Conservation (phyloP, 2,888 invertebrate genomes). For the Phragmatobia fuliginosa region DNA sequence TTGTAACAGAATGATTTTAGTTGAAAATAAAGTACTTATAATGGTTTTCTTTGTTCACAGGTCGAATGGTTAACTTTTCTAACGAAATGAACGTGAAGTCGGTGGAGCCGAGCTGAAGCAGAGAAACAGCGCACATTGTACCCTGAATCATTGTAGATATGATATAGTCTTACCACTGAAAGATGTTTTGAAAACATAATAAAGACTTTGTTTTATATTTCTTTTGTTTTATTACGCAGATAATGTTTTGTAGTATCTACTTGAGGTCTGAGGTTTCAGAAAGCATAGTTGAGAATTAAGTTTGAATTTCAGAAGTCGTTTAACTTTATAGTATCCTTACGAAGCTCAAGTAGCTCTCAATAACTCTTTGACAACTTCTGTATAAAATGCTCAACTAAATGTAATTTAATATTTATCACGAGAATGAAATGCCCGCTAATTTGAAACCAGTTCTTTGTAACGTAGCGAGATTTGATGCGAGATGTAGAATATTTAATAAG, state of each 20-base stretch:
- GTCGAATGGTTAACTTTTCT: slow-evolving; percentile 54
- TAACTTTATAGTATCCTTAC: neutral
- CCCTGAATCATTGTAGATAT: neutral
- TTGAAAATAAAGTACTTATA: slow-evolving; percentile 39
- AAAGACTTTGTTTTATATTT: neutral
- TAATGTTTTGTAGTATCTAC: neutral
- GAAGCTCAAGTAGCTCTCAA: neutral
- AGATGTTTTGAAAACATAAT: neutral
- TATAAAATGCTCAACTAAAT: neutral
- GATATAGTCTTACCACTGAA: neutral
- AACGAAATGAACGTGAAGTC: slow-evolving; percentile 51
- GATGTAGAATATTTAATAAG: neutral
- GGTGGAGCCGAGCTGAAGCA: slow-evolving; percentile 33
- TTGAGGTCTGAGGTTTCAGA: no score
- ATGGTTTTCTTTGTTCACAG: slow-evolving; percentile 62
- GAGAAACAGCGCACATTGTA: slow-evolving; percentile 23
- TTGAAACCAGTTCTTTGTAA: neutral
- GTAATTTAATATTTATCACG: neutral
- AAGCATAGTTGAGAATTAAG: neutral
- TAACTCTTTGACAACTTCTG: neutral
- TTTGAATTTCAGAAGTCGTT: neutral
- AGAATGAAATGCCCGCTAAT: neutral
- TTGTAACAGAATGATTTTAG: neutral
- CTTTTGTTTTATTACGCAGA: neutral
- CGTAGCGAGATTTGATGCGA: neutral